Conservation (phyloP, 2,797 vertebrate species). For the Threskiornis aethiopicus region DNA sequence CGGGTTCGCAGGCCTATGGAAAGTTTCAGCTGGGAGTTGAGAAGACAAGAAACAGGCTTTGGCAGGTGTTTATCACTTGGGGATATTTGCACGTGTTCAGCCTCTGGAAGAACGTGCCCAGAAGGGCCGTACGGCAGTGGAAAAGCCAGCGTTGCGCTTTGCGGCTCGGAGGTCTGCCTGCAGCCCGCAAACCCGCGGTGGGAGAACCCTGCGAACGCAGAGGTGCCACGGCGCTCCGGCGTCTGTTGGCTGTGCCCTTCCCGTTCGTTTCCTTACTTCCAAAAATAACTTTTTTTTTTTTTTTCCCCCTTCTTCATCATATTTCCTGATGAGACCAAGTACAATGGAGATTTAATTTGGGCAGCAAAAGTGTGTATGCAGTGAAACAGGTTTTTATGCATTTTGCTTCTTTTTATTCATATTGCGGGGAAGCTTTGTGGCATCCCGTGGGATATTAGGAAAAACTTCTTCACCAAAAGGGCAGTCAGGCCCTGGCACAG, state of each 20-base stretch:
- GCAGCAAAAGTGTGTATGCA: neutral
- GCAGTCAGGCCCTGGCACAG: too few relatives aligned
- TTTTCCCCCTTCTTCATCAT: neutral
- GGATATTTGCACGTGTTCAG: neutral
- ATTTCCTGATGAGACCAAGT: neutral
- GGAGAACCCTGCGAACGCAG: neutral
- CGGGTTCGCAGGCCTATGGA: neutral
- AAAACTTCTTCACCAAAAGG: too few relatives aligned
- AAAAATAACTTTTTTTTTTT: neutral
- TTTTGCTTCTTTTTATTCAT: neutral
- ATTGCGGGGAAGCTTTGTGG: neutral
- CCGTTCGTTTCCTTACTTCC: neutral
- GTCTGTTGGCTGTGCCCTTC: neutral
- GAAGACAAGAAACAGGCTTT: neutral
- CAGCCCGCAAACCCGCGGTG: rapidly evolving
- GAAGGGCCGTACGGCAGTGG: neutral
- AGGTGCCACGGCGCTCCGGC: neutral
- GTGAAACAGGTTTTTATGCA: rapidly evolving
- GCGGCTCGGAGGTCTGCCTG: neutral
- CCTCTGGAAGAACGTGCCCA: neutral
- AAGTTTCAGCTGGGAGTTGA: neutral
- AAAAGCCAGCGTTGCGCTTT: neutral
- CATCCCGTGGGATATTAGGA: too few relatives aligned
- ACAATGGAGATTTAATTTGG: rapidly evolving
- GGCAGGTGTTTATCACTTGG: neutral